Evolutionary conservation across 35 echinoderm and acorn worm genomes (phyloP).

Genomic region (Ophiothrix spiculata): DNA sequence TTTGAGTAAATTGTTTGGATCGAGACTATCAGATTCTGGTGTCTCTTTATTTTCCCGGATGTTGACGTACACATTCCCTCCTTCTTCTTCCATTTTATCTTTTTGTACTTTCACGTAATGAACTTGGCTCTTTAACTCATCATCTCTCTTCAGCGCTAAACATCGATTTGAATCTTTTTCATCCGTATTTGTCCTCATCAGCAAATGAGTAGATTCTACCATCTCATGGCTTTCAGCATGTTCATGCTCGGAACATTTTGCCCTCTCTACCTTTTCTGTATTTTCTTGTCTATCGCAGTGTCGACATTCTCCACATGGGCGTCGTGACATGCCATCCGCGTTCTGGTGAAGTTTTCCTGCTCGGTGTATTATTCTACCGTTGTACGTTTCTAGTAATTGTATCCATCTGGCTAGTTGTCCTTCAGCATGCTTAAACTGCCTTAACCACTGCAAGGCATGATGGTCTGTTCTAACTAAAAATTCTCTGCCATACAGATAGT

Average conservation of each 20-base stretch:
- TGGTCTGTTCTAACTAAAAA: constrained; percentile 42
- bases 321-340: not conserved
- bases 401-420: constrained; percentile 31
- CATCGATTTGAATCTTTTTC: no score
- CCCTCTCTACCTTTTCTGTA: no score
- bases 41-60: not conserved
- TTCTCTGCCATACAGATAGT: constrained; percentile 24
- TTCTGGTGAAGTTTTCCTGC: not conserved
- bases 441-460: constrained; percentile 8
- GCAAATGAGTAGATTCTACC: no score
- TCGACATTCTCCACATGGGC: no score
- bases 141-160: no score
- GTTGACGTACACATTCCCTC: not conserved
- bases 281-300: no score
- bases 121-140: no score
- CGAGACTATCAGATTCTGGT: not conserved
- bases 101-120: no score
- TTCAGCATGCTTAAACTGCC: constrained; percentile 1
- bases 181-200: no score
- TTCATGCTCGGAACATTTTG: no score
- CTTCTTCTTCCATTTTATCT: constrained; percentile 15
- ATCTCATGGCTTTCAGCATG: no score
- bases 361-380: not conserved
- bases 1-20: not conserved
- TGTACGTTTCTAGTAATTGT: not conserved